Percentiles rank a stretch among this genome's conserved stretches.
Conservation (phyloP, 2,113 vertebrate genomes). For the Aldabrachelys gigantea region DNA sequence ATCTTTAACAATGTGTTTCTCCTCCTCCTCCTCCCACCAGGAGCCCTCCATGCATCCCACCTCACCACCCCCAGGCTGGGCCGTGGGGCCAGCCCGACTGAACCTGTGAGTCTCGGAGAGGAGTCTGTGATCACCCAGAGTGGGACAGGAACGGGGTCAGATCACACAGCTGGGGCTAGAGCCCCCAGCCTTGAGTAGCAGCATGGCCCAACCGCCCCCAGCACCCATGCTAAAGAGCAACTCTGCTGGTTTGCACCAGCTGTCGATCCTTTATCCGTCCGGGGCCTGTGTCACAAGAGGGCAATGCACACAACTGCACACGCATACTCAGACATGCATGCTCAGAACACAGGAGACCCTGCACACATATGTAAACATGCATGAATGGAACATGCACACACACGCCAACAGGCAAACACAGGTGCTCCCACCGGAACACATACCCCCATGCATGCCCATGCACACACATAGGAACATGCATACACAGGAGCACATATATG, state of each 20-base stretch:
- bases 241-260: background rate
- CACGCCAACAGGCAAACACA: background rate
- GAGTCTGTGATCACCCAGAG: background rate
- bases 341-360: background rate
- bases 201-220: background rate
- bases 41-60: constrained; percentile 16
- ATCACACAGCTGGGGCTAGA: background rate
- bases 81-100: constrained; percentile 42
- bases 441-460: background rate
- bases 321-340: background rate
- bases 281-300: background rate
- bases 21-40: constrained; percentile 26
- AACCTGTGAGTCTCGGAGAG: constrained; percentile 46
- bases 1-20: constrained; percentile 60
- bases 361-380: background rate
- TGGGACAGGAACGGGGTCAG: background rate
- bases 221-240: background rate
- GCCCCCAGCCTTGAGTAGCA: background rate
- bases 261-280: background rate
- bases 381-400: background rate
- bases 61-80: constrained; percentile 3
- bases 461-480: background rate
- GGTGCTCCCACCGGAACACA: background rate
- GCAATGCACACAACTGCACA: background rate
- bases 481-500: background rate